phyloP scores from a whole-genome alignment of 1,140 invertebrate genomes.

The Diabrotica virgifera region DNA sequence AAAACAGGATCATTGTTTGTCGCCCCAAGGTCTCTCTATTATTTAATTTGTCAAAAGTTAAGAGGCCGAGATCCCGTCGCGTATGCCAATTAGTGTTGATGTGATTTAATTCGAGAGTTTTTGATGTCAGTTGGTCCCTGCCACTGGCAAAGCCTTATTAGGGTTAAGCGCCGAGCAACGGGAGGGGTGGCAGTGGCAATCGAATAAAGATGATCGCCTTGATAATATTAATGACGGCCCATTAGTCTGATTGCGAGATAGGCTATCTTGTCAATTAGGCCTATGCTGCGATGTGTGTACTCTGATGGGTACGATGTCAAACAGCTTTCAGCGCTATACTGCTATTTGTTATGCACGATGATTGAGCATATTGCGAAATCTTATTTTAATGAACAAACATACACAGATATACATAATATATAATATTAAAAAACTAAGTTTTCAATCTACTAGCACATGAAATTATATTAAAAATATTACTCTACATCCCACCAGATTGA shows the following conservation, averaged over 20 bases:
- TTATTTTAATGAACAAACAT: too few relatives aligned
- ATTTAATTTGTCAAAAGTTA: conserved; percentile 19
- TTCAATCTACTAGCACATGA: too few relatives aligned
- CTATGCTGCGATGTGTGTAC: not conserved
- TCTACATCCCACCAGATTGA: too few relatives aligned
- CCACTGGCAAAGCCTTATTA: conserved; percentile 31
- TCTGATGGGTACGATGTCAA: too few relatives aligned
- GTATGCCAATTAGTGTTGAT: conserved; percentile 37
- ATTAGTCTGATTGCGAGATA: conserved; percentile 40
- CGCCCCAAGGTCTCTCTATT: conserved; percentile 4
- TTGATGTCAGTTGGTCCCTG: conserved; percentile 27
- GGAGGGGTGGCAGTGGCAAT: conserved; percentile 33
- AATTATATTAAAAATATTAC: too few relatives aligned
- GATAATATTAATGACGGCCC: conserved; percentile 44
- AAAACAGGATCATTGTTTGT: conserved; percentile 6
- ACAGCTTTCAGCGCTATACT: not conserved
- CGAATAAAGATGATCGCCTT: conserved; percentile 39
- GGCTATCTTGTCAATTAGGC: conserved; percentile 32
- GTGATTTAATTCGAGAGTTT: conserved; percentile 36
- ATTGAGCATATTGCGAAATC: too few relatives aligned
- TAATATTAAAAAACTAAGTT: too few relatives aligned
- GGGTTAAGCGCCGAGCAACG: conserved; percentile 41
- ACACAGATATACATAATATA: too few relatives aligned
- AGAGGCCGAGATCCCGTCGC: conserved; percentile 3
- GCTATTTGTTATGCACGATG: too few relatives aligned